Evolutionary conservation across 2,888 invertebrate species (phyloP).

Genomic region (Caenorhabditis angaria): DNA sequence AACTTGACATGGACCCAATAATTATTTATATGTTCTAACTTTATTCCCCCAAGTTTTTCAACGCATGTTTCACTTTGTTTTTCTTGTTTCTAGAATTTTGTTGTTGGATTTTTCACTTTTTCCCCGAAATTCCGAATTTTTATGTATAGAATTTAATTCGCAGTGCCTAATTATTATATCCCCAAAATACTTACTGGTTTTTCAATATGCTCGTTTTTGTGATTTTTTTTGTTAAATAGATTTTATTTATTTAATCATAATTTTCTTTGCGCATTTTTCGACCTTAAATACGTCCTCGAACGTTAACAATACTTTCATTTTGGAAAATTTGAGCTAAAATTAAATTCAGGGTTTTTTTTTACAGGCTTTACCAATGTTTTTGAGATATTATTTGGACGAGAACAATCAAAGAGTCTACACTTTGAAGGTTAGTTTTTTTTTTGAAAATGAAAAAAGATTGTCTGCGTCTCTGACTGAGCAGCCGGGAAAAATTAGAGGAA

Average conservation of each 20-base stretch:
- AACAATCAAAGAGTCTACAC: conserved; percentile 86
- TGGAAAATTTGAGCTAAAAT: not conserved
- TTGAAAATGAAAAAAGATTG: not conserved
- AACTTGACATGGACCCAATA: not conserved
- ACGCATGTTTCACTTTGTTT: not conserved
- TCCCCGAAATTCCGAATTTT: conserved; percentile 8
- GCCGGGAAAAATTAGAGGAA: not conserved
- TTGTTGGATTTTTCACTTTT: conserved; percentile 1
- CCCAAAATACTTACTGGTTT: conserved; percentile 27
- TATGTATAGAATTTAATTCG: conserved; percentile 2
- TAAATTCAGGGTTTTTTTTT: not conserved
- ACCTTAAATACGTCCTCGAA: not conserved
- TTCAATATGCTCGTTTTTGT: conserved; percentile 22
- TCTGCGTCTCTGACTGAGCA: not conserved
- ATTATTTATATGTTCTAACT: not conserved
- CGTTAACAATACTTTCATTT: not conserved
- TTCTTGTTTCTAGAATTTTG: conserved; percentile 3
- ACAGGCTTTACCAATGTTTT: conserved; percentile 77
- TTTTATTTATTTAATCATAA: not conserved
- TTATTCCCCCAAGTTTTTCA: conserved; percentile 7
- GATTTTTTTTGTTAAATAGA: conserved; percentile 3
- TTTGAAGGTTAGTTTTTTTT: conserved; percentile 79
- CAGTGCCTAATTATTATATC: conserved; percentile 30
- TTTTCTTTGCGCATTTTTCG: not conserved
- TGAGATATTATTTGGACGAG: conserved; percentile 83